Evolutionary conservation across 2,797 vertebrate species (phyloP).

Genomic region (Adrianichthys oophorus): DNA sequence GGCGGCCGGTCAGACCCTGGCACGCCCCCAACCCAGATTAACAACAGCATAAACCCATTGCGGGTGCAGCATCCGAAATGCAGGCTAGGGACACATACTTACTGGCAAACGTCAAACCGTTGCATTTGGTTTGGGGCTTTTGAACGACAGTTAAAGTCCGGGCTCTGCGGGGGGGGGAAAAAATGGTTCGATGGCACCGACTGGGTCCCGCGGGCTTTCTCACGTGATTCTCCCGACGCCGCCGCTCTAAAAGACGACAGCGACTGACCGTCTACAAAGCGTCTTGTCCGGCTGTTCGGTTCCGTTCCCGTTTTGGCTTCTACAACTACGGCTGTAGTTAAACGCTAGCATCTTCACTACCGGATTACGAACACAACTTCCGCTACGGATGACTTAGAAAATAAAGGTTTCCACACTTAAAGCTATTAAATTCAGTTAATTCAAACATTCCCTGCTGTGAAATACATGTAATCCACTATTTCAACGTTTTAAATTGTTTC

Average conservation of each 20-base stretch:
- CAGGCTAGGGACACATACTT: conserved; percentile 34
- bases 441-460: rapidly evolving
- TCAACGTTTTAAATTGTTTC: rapidly evolving
- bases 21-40: conserved; percentile 8
- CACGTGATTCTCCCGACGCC: conserved; percentile 34
- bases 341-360: conserved; percentile 17
- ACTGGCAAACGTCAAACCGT: conserved; percentile 56
- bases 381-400: conserved; percentile 28
- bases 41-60: not conserved
- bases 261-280: conserved; percentile 27
- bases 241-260: conserved; percentile 4
- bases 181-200: conserved; percentile 42
- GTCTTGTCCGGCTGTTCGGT: conserved; percentile 40
- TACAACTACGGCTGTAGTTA: conserved; percentile 66
- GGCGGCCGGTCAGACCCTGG: conserved; percentile 13
- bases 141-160: conserved; percentile 45
- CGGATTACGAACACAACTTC: not conserved
- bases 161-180: conserved; percentile 20
- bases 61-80: not conserved
- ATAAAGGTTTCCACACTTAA: conserved; percentile 11
- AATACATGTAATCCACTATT: rapidly evolving
- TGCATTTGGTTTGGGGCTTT: conserved; percentile 24
- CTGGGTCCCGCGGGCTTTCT: conserved; percentile 23
- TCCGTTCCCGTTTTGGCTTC: conserved; percentile 63
- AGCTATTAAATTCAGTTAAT: too few species aligned